These are phyloP conservation scores for Bombyx mori DNA, from an alignment of 1,140 invertebrate genomes.

Conservation along the genomic window ASM3026992v2 NC_085130.1:15976001-15976500, in stretches of 20 bases:
- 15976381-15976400: slow-evolving; percentile 38
- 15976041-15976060: too few relatives aligned
- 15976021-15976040: too few relatives aligned
- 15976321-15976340: slow-evolving; percentile 5
- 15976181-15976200: too few relatives aligned
- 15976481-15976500: slow-evolving; percentile 20
- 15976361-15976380: slow-evolving; percentile 16
- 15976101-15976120: too few relatives aligned
- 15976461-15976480: slow-evolving; percentile 5
- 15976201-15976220: neutral
- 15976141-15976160: neutral
- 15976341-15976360: slow-evolving; percentile 37
- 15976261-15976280: slow-evolving; percentile 60
- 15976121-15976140: too few relatives aligned
- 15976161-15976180: too few relatives aligned
- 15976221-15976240: slow-evolving; percentile 48
- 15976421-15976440: slow-evolving; percentile 41
- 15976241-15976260: slow-evolving; percentile 39
- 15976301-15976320: slow-evolving; percentile 6
- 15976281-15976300: slow-evolving; percentile 38
- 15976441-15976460: neutral
- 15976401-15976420: slow-evolving; percentile 58
- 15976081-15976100: too few relatives aligned
- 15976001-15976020: too few relatives aligned
- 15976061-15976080: too few relatives aligned